phyloP scores from a whole-genome alignment of 1,140 invertebrate genomes.

The Apis florea region DNA sequence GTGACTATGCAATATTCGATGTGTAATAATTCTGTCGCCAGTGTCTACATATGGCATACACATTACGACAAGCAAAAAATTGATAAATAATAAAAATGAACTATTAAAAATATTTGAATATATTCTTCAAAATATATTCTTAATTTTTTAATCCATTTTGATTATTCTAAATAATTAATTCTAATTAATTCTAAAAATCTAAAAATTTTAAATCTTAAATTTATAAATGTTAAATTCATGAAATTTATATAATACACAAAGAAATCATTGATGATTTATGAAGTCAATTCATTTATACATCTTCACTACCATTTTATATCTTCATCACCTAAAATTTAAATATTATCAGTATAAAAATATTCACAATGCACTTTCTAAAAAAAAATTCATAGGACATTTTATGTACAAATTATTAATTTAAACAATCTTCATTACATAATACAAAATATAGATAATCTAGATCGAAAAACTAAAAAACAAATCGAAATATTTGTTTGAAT shows the following conservation, averaged over 20 bases:
- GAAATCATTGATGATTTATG: background rate
- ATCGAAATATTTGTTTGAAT: conserved; percentile 11
- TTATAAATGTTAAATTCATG: background rate
- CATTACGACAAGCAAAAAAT: background rate
- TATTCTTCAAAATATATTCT: background rate
- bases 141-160: background rate
- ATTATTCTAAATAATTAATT: too few relatives aligned
- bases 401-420: conserved; percentile 33
- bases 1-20: background rate
- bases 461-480: conserved; percentile 23
- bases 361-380: conserved; percentile 4
- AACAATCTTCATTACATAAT: background rate
- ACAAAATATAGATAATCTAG: background rate
- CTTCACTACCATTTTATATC: background rate
- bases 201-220: background rate
- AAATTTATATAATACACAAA: background rate
- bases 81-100: conserved; percentile 6
- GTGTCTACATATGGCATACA: conserved; percentile 11
- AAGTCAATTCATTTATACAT: background rate
- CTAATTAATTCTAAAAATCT: too few relatives aligned
- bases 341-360: background rate
- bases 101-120: too few relatives aligned
- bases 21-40: conserved; percentile 1
- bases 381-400: conserved; percentile 26
- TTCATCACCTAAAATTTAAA: conserved; percentile 1